These are phyloP conservation scores for Acronicta leporina DNA, from an alignment of 2,888 invertebrate species.

Conservation along the genomic window DNA sequence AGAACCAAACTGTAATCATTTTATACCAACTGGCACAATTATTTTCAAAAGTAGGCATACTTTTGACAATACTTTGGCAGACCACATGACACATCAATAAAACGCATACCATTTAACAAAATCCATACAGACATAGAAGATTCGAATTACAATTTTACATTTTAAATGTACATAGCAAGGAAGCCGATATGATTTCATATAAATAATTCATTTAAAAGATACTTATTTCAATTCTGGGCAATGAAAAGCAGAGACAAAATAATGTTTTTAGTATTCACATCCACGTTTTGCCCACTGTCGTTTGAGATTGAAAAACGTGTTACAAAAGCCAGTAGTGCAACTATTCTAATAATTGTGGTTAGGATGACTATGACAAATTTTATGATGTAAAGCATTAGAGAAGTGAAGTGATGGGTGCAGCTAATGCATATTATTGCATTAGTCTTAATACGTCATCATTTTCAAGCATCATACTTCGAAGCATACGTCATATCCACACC, in stretches of 20 bases:
- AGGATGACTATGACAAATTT: conserved; percentile 37
- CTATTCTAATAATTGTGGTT: conserved; percentile 4
- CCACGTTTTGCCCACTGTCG: conserved; percentile 4
- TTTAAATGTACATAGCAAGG: too few species aligned
- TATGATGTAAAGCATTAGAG: conserved; percentile 15
- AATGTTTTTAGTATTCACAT: background rate
- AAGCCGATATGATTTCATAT: background rate
- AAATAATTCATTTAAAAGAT: conserved; percentile 3
- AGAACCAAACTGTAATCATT: too few species aligned
- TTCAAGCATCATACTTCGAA: too few species aligned
- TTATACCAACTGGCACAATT: too few species aligned
- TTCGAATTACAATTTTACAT: conserved; percentile 1
- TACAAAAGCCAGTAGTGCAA: conserved; percentile 34
- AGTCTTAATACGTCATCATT: background rate
- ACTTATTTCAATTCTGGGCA: background rate
- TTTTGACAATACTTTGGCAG: too few species aligned
- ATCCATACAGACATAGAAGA: conserved; percentile 2
- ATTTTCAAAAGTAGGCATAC: too few species aligned
- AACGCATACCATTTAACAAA: background rate
- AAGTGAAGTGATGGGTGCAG: background rate
- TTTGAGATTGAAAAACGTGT: conserved; percentile 18
- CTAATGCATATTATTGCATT: background rate
- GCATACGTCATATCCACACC: too few species aligned
- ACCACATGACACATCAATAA: too few species aligned
- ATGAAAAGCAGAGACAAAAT: background rate